phyloP scores from a whole-genome alignment of 2,888 invertebrate species.

The Aleiodes alternator region DNA sequence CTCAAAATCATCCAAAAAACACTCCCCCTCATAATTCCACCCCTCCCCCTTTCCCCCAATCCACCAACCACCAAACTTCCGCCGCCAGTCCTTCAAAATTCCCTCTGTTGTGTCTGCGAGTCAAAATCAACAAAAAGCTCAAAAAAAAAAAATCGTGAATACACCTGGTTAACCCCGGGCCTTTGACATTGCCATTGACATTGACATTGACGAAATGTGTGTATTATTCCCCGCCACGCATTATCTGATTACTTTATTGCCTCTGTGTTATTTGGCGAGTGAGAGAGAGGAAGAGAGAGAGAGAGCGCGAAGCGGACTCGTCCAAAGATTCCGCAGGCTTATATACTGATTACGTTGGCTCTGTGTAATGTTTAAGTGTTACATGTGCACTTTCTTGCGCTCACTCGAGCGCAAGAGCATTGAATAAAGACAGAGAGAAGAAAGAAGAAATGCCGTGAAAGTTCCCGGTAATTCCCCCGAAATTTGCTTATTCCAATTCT shows the following conservation, averaged over 20 bases:
- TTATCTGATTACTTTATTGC: slow-evolving; percentile 27
- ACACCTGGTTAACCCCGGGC: slow-evolving; percentile 43
- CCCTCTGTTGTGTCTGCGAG: background rate
- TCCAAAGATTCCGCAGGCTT: slow-evolving; percentile 30
- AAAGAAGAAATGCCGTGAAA: slow-evolving; percentile 59
- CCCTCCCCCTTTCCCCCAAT: too few species aligned
- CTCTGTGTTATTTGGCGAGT: background rate
- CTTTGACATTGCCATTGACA: slow-evolving; percentile 65
- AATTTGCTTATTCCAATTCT: background rate
- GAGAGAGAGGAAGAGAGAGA: background rate
- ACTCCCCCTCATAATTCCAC: too few species aligned
- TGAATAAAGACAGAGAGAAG: slow-evolving; percentile 37
- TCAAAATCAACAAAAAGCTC: slow-evolving; percentile 21
- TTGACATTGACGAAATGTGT: slow-evolving; percentile 61
- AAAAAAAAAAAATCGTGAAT: slow-evolving; percentile 27
- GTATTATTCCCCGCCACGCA: slow-evolving; percentile 31
- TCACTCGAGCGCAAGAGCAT: slow-evolving; percentile 35
- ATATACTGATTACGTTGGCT: slow-evolving; percentile 61
- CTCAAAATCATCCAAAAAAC: too few species aligned
- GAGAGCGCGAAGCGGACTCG: background rate
- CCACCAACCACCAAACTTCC: too few species aligned
- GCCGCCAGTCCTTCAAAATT: too few species aligned
- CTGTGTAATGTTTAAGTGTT: slow-evolving; percentile 68
- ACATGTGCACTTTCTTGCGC: slow-evolving; percentile 72
- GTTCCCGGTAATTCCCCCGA: slow-evolving; percentile 53